Conservation (phyloP, 2,797 vertebrate genomes). For the Sus cebifrons region DNA sequence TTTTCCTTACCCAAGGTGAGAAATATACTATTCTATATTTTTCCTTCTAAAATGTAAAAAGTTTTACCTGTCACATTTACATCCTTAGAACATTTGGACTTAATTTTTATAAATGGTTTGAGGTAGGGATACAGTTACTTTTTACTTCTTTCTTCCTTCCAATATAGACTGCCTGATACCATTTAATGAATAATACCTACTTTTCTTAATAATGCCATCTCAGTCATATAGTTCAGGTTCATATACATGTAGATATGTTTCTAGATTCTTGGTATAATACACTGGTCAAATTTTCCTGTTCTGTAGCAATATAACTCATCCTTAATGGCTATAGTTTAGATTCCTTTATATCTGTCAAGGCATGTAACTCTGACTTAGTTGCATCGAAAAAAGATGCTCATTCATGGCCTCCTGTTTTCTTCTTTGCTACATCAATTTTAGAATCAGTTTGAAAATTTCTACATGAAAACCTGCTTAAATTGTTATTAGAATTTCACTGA, state of each 20-base stretch:
- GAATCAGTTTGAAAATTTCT: background rate
- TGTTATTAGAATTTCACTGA: conserved; percentile 11
- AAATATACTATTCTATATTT: background rate
- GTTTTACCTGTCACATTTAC: background rate
- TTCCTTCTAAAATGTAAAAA: background rate
- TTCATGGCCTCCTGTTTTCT: background rate
- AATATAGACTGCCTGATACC: background rate
- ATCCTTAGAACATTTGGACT: background rate
- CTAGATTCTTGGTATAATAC: background rate
- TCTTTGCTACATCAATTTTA: background rate
- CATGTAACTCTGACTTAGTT: background rate
- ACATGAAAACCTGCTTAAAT: background rate
- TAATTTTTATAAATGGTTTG: background rate
- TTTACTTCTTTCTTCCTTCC: background rate
- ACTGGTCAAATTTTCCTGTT: background rate
- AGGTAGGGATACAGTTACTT: background rate
- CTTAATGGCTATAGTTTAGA: background rate
- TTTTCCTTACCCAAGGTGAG: background rate
- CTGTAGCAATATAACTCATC: background rate
- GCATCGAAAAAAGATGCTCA: background rate
- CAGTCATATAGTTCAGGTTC: background rate
- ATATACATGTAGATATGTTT: background rate
- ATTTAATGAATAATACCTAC: background rate
- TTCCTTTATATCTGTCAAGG: background rate
- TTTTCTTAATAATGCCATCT: background rate